Conservation (phyloP, 2,797 vertebrate species). For the Xyrichtys novacula region DNA sequence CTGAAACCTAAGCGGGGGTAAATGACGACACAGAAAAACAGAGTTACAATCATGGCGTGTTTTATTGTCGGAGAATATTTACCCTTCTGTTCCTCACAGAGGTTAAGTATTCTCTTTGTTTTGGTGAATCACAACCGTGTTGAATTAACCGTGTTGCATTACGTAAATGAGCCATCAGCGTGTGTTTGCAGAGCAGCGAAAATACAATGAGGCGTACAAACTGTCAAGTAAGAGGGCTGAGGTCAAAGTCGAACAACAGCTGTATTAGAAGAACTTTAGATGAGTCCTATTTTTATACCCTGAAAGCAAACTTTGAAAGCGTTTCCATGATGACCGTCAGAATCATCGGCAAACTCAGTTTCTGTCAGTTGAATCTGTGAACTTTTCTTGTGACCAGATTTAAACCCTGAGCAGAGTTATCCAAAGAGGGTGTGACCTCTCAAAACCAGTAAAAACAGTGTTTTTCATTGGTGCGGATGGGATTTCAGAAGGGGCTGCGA, state of each 20-base stretch:
- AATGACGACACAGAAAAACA: constrained; percentile 46
- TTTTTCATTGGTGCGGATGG: too few species aligned
- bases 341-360: not conserved
- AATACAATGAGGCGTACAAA: constrained; percentile 2
- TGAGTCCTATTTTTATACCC: constrained; percentile 8
- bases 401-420: too few species aligned
- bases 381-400: not conserved
- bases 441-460: too few species aligned
- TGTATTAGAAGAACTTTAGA: not conserved
- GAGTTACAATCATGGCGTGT: constrained; percentile 25
- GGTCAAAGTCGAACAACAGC: constrained; percentile 21
- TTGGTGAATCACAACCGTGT: constrained; percentile 37
- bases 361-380: not conserved
- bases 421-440: too few species aligned
- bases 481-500: too few species aligned
- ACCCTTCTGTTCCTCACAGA: constrained; percentile 28
- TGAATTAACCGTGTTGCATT: constrained; percentile 31
- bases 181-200: constrained; percentile 27
- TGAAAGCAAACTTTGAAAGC: constrained; percentile 3
- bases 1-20: not conserved
- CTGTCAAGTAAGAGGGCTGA: constrained; percentile 41
- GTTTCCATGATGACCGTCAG: not conserved
- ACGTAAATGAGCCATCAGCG: constrained; percentile 28
- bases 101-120: constrained; percentile 15
- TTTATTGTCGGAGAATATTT: constrained; percentile 65